These are phyloP conservation scores for Diorhabda carinulata DNA, from an alignment of 1,140 invertebrate species.

Conservation along the genomic window DNA sequence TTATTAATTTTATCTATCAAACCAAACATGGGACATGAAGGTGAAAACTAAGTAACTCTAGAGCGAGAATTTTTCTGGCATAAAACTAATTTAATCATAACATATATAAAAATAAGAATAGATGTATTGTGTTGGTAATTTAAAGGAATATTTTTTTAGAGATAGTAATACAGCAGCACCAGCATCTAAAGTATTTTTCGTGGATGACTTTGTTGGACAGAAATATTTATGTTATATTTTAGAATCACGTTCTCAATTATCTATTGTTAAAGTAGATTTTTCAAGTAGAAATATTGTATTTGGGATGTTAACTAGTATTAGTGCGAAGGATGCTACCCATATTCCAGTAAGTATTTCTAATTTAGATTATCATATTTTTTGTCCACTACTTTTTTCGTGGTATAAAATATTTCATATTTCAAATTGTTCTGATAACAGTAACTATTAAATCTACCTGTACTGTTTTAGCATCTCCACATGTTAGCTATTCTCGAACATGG, in stretches of 20 bases:
- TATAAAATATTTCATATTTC: too few relatives aligned
- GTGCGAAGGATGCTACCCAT: slow-evolving; percentile 78
- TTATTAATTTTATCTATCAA: neutral
- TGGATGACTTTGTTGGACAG: slow-evolving; percentile 78
- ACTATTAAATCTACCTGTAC: slow-evolving; percentile 16
- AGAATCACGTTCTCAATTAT: slow-evolving; percentile 61
- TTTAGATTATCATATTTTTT: too few relatives aligned
- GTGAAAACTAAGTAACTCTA: too few relatives aligned
- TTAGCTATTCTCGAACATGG: slow-evolving; percentile 75
- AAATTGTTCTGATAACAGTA: too few relatives aligned
- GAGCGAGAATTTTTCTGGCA: too few relatives aligned
- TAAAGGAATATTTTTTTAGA: slow-evolving; percentile 36
- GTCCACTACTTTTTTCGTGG: too few relatives aligned
- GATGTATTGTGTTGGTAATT: too few relatives aligned
- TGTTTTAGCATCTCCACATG: slow-evolving; percentile 67
- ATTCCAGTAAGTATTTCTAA: slow-evolving; percentile 56
- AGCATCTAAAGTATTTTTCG: slow-evolving; percentile 76
- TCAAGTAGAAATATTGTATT: slow-evolving; percentile 68
- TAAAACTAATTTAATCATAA: too few relatives aligned
- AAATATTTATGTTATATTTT: slow-evolving; percentile 80
- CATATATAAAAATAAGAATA: too few relatives aligned
- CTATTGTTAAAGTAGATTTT: slow-evolving; percentile 72
- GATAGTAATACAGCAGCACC: slow-evolving; percentile 49
- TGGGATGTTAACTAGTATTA: slow-evolving; percentile 65
- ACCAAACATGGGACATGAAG: too few relatives aligned